These are phyloP conservation scores for Cynaeus angustus DNA, from an alignment of 2,888 invertebrate species.

Conservation along the genomic window DNA sequence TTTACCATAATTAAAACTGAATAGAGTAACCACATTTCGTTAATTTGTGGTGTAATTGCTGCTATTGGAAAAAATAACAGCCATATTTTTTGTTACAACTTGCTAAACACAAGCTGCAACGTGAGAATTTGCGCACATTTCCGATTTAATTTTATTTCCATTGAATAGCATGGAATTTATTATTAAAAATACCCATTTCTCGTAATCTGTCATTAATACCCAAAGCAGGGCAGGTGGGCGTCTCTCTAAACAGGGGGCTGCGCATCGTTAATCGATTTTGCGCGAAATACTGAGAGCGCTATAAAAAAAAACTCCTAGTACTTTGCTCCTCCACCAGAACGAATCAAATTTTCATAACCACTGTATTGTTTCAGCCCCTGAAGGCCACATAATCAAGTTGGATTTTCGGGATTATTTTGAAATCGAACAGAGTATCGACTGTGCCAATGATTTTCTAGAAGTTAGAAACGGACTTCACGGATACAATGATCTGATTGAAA, in stretches of 20 bases:
- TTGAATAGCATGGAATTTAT: slow-evolving; percentile 7
- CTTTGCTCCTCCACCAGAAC: background rate
- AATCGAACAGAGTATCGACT: slow-evolving; percentile 80
- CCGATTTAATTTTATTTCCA: slow-evolving; percentile 16
- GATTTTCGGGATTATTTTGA: slow-evolving; percentile 88
- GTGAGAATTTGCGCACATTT: slow-evolving; percentile 13
- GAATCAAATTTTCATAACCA: slow-evolving; percentile 29
- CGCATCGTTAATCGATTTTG: slow-evolving; percentile 40
- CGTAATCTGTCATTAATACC: slow-evolving; percentile 12
- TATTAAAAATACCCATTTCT: slow-evolving; percentile 6
- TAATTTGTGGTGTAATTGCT: too few species aligned
- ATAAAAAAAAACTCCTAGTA: slow-evolving; percentile 21
- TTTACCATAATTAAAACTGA: background rate
- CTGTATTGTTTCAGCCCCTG: slow-evolving; percentile 72
- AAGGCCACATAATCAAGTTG: slow-evolving; percentile 80
- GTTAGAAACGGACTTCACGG: slow-evolving; percentile 88
- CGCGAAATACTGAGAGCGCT: slow-evolving; percentile 23
- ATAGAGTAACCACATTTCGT: too few species aligned
- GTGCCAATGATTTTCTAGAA: slow-evolving; percentile 88
- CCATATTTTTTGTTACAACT: too few species aligned
- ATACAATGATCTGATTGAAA: slow-evolving; percentile 77
- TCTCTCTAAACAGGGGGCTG: background rate
- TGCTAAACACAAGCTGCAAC: background rate
- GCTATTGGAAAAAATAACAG: too few species aligned
- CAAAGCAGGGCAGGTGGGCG: slow-evolving; percentile 6